phyloP scores from a whole-genome alignment of 2,797 vertebrate species.

The Acomys russatus region DNA sequence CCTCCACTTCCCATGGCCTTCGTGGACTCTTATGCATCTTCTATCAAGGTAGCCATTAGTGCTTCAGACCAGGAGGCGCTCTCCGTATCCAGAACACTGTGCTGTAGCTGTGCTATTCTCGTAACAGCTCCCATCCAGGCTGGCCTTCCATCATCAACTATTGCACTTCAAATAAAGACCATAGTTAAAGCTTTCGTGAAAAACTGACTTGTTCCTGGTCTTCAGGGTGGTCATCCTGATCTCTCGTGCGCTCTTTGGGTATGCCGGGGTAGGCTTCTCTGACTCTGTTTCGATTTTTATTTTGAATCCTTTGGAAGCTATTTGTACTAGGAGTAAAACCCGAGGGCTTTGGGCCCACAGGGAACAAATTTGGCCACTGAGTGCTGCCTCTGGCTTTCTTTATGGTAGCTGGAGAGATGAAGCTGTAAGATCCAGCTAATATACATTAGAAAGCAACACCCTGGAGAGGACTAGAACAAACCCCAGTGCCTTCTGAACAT shows the following conservation, averaged over 20 bases:
- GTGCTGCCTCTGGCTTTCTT: not conserved
- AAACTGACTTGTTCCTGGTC: accelerated
- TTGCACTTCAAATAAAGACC: not conserved
- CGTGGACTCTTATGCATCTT: not conserved
- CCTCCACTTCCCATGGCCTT: not conserved
- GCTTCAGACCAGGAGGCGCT: not conserved
- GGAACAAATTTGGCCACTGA: not conserved
- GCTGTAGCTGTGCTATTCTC: not conserved
- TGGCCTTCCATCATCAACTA: not conserved
- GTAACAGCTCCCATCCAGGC: not conserved
- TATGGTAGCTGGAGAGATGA: not conserved
- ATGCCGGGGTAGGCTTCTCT: too few relatives aligned
- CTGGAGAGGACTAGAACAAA: not conserved
- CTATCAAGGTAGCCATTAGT: not conserved
- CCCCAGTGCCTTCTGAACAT: not conserved
- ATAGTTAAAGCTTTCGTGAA: not conserved
- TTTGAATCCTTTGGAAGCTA: not conserved
- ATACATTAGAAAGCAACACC: not conserved
- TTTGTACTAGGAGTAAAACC: not conserved
- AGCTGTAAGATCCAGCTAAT: not conserved
- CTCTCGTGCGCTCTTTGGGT: not conserved
- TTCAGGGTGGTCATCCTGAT: not conserved
- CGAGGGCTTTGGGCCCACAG: not conserved
- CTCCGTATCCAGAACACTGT: not conserved
- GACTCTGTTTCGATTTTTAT: not conserved